phyloP scores from a whole-genome alignment of 2,797 vertebrate genomes.

The Merluccius polli region DNA sequence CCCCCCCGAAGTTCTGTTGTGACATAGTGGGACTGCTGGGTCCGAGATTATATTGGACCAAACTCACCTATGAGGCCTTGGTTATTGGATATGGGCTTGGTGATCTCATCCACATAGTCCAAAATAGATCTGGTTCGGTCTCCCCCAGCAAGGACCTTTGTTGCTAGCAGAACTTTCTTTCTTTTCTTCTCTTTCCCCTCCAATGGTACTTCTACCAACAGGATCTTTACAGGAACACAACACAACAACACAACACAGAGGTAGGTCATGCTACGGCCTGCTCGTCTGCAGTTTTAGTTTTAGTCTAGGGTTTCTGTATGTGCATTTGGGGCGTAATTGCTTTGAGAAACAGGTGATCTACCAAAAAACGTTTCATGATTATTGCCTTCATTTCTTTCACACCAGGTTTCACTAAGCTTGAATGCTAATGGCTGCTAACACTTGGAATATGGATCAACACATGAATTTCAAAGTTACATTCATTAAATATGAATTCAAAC shows the following conservation, averaged over 20 bases:
- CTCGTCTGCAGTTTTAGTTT: background rate
- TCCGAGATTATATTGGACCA: constrained; percentile 1
- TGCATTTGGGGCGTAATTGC: background rate
- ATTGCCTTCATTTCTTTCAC: background rate
- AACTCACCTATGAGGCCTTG: constrained; percentile 90
- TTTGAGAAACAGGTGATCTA: background rate
- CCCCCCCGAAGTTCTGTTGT: background rate
- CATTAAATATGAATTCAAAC: background rate
- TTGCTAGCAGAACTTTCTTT: constrained; percentile 89
- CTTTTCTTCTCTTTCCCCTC: constrained; percentile 97
- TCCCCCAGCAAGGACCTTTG: constrained; percentile 81
- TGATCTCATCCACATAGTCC: constrained; percentile 93
- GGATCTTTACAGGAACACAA: constrained; percentile 73
- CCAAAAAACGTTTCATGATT: background rate
- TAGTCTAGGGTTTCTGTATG: background rate
- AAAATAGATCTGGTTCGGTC: constrained; percentile 89
- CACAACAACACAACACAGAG: constrained; percentile 3
- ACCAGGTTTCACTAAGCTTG: background rate
- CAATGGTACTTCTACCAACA: constrained; percentile 91
- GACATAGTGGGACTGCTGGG: background rate
- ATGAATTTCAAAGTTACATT: background rate
- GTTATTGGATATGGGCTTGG: constrained; percentile 89
- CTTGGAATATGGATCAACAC: background rate
- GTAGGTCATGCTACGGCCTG: background rate
- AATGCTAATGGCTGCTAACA: background rate